phyloP scores from a whole-genome alignment of 2,797 vertebrate species.

The Chelon auratus region DNA sequence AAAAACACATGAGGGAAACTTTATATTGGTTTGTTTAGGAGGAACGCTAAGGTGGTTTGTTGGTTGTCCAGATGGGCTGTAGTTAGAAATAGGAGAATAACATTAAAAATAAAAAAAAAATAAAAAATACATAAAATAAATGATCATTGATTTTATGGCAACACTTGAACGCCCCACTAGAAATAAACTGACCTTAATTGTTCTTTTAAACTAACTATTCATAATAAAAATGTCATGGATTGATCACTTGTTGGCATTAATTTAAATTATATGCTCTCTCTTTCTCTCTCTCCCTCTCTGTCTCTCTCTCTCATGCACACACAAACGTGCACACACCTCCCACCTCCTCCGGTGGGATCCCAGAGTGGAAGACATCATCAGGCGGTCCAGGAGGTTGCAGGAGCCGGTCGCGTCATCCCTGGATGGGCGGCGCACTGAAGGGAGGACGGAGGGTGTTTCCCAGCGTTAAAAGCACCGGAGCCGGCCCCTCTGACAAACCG shows the following conservation, averaged over 20 bases:
- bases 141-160: no score
- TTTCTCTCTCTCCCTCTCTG: slow-evolving; percentile 6
- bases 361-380: slow-evolving; percentile 69
- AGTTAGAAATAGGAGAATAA: no score
- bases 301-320: not conserved
- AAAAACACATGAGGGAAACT: slow-evolving; percentile 4
- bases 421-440: slow-evolving; percentile 81
- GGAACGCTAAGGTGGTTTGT: no score
- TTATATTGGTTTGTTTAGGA: not conserved
- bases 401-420: slow-evolving; percentile 86
- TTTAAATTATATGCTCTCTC: not conserved
- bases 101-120: no score
- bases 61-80: no score
- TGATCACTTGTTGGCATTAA: slow-evolving; percentile 1
- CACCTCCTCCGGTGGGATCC: slow-evolving; percentile 75
- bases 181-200: no score
- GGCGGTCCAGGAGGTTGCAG: slow-evolving; percentile 71
- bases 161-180: no score
- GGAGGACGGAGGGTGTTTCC: slow-evolving; percentile 90
- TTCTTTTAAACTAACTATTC: not conserved
- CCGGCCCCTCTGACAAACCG: slow-evolving; percentile 80
- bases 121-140: not conserved
- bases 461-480: slow-evolving; percentile 94
- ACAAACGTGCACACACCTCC: slow-evolving; percentile 11
- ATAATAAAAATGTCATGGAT: slow-evolving; percentile 9